Evolutionary conservation across 2,113 vertebrate species (phyloP).

Genomic region (Ophthalmolycus amberensis): DNA sequence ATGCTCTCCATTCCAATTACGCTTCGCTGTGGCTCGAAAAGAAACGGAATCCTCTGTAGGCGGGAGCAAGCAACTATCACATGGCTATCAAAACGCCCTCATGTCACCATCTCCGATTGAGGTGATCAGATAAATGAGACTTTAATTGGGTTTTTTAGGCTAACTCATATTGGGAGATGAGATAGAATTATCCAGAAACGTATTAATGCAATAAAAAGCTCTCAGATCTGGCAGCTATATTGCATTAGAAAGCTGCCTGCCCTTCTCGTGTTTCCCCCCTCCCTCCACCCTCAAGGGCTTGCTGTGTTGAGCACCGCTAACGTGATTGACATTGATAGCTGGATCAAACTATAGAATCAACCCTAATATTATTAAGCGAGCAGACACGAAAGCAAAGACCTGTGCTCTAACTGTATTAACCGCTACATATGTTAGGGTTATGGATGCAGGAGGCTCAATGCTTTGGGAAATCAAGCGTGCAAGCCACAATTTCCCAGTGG

Average conservation of each 20-base stretch:
- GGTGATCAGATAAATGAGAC: slow-evolving; percentile 87
- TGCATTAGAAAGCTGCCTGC: slow-evolving; percentile 70
- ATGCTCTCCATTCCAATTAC: slow-evolving; percentile 62
- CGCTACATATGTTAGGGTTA: slow-evolving; percentile 77
- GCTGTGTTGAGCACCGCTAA: slow-evolving; percentile 57
- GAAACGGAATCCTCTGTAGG: slow-evolving; percentile 70
- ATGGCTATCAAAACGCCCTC: slow-evolving; percentile 70
- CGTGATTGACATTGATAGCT: slow-evolving; percentile 81
- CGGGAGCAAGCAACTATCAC: slow-evolving; percentile 47
- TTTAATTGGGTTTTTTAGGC: slow-evolving; percentile 90
- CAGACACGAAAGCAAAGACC: slow-evolving; percentile 68
- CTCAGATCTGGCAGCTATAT: slow-evolving; percentile 75
- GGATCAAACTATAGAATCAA: slow-evolving; percentile 70
- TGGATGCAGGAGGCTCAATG: slow-evolving; percentile 64
- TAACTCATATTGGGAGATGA: slow-evolving; percentile 85
- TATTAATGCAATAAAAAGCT: slow-evolving; percentile 85
- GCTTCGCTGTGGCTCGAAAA: slow-evolving; percentile 49
- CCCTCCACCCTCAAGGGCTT: slow-evolving; percentile 56
- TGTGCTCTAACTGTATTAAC: slow-evolving; percentile 76
- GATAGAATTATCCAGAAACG: slow-evolving; percentile 85
- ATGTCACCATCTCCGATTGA: slow-evolving; percentile 78
- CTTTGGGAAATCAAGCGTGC: slow-evolving; percentile 66
- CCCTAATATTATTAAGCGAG: slow-evolving; percentile 70
- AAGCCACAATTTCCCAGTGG: slow-evolving; percentile 45
- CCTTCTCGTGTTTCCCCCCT: slow-evolving; percentile 30